Conservation (phyloP, 2,797 vertebrate genomes). For the Acipenser transmontanus region DNA sequence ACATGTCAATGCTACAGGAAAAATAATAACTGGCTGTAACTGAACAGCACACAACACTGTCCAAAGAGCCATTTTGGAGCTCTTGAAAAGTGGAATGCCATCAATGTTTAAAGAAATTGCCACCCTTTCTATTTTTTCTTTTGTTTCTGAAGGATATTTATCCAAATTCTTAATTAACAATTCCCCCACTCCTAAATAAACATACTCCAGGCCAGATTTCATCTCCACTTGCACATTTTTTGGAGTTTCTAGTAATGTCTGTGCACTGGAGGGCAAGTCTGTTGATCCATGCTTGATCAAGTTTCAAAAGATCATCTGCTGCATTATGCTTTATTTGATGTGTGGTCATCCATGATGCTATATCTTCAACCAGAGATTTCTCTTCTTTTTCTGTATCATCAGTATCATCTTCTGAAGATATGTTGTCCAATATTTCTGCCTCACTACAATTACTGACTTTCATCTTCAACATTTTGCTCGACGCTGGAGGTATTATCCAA, state of each 20-base stretch:
- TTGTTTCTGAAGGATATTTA: no score
- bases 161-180: background rate
- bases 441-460: no score
- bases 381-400: no score
- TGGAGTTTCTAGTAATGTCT: no score
- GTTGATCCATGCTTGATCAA: background rate
- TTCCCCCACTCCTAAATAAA: background rate
- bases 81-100: background rate
- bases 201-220: slow-evolving; percentile 8
- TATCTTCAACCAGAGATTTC: no score
- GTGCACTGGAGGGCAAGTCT: no score
- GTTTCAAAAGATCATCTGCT: slow-evolving; percentile 2
- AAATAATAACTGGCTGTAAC: background rate
- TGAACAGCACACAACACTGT: background rate
- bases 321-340: background rate
- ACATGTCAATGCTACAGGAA: background rate
- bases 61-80: background rate
- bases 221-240: background rate
- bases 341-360: no score
- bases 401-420: no score
- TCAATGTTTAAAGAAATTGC: background rate
- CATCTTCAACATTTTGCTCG: no score
- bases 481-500: no score
- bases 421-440: no score
- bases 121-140: no score